These are phyloP conservation scores for Drosophila lacteicornis DNA, from an alignment of 1,140 invertebrate species.

Conservation along the genomic window DNA sequence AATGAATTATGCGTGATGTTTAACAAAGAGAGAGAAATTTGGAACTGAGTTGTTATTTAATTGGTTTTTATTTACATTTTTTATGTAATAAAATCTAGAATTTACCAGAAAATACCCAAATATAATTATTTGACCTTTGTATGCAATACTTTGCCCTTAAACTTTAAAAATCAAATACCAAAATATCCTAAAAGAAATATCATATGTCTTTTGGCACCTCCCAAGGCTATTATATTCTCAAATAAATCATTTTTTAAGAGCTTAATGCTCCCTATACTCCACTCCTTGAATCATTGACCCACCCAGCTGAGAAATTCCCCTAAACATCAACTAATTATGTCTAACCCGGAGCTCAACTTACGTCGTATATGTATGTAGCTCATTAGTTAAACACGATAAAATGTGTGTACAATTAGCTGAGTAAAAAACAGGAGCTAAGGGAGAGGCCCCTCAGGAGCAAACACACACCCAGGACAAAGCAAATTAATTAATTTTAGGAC, in stretches of 20 bases:
- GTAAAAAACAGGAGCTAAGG: conserved; percentile 20
- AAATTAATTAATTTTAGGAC: conserved; percentile 68
- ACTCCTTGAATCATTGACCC: conserved; percentile 12
- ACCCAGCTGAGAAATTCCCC: not conserved
- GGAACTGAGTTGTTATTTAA: no score
- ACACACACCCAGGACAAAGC: conserved; percentile 39
- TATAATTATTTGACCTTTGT: not conserved
- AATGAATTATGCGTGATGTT: not conserved
- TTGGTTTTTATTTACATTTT: not conserved
- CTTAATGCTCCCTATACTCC: not conserved
- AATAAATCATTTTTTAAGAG: not conserved
- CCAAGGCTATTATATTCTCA: not conserved
- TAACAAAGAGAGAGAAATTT: not conserved
- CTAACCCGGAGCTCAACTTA: conserved; percentile 11
- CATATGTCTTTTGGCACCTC: no score
- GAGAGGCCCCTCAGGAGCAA: conserved; percentile 8
- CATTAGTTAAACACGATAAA: conserved; percentile 62
- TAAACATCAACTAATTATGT: conserved; percentile 24
- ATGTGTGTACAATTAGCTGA: conserved; percentile 54
- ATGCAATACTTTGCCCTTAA: not conserved
- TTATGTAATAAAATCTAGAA: no score
- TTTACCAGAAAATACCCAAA: no score
- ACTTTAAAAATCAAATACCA: not conserved
- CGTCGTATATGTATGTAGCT: conserved; percentile 41
- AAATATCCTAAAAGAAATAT: not conserved